Percentiles rank a stretch among this genome's conserved stretches.
Conservation (phyloP, 2,888 invertebrate genomes). For the Andrena haemorrhoa region DNA sequence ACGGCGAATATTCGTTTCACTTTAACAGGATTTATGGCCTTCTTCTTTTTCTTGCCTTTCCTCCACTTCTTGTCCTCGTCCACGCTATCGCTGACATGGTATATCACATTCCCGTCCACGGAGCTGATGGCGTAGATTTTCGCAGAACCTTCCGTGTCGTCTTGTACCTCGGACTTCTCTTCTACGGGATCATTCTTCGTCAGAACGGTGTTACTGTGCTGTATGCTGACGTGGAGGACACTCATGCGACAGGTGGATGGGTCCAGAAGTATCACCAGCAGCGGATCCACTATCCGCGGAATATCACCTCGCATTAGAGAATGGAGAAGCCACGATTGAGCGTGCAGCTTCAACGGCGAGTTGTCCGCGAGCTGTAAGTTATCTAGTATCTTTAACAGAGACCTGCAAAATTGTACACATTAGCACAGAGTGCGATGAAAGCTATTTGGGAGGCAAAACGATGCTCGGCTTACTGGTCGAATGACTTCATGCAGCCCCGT, state of each 20-base stretch:
- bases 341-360: conserved; percentile 87
- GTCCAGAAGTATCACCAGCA: conserved; percentile 91
- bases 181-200: conserved; percentile 79
- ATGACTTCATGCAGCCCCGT: conserved; percentile 85
- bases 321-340: conserved; percentile 92
- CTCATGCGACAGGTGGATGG: conserved; percentile 93
- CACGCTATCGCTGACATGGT: conserved; percentile 86
- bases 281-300: conserved; percentile 91
- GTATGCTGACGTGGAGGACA: conserved; percentile 90
- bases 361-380: conserved; percentile 88
- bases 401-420: conserved; percentile 85
- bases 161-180: conserved; percentile 80
- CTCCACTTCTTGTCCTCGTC: conserved; percentile 78
- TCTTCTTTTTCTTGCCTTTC: conserved; percentile 78
- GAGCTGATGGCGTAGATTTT: conserved; percentile 94
- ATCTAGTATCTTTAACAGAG: conserved; percentile 90
- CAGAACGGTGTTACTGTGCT: conserved; percentile 85
- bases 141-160: conserved; percentile 82
- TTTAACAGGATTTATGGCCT: conserved; percentile 83
- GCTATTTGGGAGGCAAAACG: conserved; percentile 14
- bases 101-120: conserved; percentile 92
- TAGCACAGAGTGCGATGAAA: conserved; percentile 1
- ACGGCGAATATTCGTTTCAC: conserved; percentile 86
- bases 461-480: conserved; percentile 86
- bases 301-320: conserved; percentile 91